Conservation (phyloP, 2,797 vertebrate species). For the Ataeniobius toweri region DNA sequence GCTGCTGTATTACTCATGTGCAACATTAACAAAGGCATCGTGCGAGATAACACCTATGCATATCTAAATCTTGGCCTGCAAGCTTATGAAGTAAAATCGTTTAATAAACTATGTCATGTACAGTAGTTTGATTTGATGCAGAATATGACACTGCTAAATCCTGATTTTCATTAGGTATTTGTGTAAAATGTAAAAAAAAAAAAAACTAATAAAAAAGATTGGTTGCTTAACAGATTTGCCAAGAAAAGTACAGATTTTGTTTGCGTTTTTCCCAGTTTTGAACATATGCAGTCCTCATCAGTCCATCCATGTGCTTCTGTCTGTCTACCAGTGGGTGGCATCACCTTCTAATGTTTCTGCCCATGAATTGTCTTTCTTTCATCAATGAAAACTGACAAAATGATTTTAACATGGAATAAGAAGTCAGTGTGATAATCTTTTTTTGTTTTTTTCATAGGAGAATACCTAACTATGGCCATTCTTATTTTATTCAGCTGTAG, state of each 20-base stretch:
- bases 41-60: slow-evolving; percentile 24
- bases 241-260: slow-evolving; percentile 18
- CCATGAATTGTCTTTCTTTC: slow-evolving; percentile 29
- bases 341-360: slow-evolving; percentile 33
- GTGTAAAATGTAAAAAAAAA: background rate
- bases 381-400: slow-evolving; percentile 10
- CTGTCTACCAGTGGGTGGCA: slow-evolving; percentile 77
- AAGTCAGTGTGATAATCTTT: slow-evolving; percentile 16
- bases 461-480: background rate
- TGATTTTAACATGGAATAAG: slow-evolving; percentile 10
- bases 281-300: slow-evolving; percentile 22
- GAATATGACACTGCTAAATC: slow-evolving; percentile 24
- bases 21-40: slow-evolving; percentile 31
- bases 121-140: slow-evolving; percentile 35
- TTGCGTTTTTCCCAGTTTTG: background rate
- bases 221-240: background rate
- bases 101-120: slow-evolving; percentile 17
- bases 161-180: slow-evolving; percentile 7
- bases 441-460: background rate
- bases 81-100: slow-evolving; percentile 34
- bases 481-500: background rate
- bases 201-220: background rate
- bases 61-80: slow-evolving; percentile 50
- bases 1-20: slow-evolving; percentile 28
- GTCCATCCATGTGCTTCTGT: slow-evolving; percentile 49